Conservation (phyloP, 2,113 vertebrate genomes). For the Fulmarus glacialis region DNA sequence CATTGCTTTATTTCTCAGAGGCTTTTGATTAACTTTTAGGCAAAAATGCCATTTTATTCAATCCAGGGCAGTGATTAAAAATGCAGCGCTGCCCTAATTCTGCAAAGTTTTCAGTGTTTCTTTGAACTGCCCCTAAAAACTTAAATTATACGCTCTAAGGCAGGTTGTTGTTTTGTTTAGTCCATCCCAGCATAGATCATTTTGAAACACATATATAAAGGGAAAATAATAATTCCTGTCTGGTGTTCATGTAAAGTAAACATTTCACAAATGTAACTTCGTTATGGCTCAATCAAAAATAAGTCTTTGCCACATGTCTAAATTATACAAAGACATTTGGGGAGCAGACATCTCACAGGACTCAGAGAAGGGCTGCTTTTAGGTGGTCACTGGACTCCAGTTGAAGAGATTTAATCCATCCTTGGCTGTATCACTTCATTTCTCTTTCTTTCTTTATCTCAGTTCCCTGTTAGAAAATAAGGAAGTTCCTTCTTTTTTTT, state of each 20-base stretch:
- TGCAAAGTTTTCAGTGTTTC: neutral
- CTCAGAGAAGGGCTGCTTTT: neutral
- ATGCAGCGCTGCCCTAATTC: constrained; percentile 23
- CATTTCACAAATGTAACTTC: neutral
- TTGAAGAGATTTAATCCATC: neutral
- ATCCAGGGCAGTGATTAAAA: constrained; percentile 10
- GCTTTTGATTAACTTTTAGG: constrained; percentile 50
- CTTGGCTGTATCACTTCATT: neutral
- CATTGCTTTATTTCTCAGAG: constrained; percentile 54
- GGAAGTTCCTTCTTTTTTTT: neutral
- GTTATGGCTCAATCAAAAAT: neutral
- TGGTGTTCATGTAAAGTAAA: neutral
- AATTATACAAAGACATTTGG: neutral
- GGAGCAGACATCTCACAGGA: neutral
- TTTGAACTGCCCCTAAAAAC: neutral
- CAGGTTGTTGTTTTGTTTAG: neutral
- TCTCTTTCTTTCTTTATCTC: neutral
- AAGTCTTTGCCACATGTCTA: neutral
- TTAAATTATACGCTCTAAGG: neutral
- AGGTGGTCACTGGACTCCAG: neutral
- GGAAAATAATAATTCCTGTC: neutral
- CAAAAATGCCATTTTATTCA: neutral
- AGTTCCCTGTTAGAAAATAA: neutral
- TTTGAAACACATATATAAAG: neutral
- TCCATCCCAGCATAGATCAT: neutral